Percentiles rank a stretch among this genome's conserved stretches.
Evolutionary conservation across 2,888 invertebrate genomes (phyloP).

Genomic region (Mythimna albipuncta): DNA sequence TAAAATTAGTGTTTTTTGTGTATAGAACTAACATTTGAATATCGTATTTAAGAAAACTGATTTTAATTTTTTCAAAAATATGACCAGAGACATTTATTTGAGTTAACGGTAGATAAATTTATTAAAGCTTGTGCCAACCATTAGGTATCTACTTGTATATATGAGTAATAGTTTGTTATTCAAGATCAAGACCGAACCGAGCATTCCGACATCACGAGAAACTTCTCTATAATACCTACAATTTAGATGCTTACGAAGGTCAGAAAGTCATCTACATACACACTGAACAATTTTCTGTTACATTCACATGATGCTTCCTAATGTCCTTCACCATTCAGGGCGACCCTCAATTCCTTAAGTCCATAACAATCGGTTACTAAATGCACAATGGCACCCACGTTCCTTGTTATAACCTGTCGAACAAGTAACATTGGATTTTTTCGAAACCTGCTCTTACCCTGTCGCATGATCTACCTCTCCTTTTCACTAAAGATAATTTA

Average conservation of each 20-base stretch:
- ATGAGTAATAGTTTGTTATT: not conserved
- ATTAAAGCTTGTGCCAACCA: not conserved
- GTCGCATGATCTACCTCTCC: conserved; percentile 60
- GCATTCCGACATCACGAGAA: conserved; percentile 24
- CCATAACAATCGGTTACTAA: conserved; percentile 71
- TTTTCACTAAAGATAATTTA: conserved; percentile 35
- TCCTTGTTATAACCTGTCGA: conserved; percentile 74
- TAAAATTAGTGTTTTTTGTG: not conserved
- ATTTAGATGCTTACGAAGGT: conserved; percentile 43
- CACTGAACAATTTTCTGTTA: conserved; percentile 54
- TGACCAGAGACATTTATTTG: no score
- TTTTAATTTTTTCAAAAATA: not conserved
- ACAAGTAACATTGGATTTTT: conserved; percentile 70
- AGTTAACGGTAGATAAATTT: not conserved
- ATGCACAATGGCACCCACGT: conserved; percentile 79
- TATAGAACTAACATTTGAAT: not conserved
- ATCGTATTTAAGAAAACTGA: not conserved
- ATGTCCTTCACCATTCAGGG: conserved; percentile 59
- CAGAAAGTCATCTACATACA: conserved; percentile 51
- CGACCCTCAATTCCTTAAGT: conserved; percentile 65
- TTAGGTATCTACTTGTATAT: not conserved
- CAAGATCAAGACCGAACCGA: conserved; percentile 14
- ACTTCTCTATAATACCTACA: conserved; percentile 42
- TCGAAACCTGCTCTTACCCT: conserved; percentile 75
- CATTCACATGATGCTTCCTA: conserved; percentile 59